Conservation (phyloP, 2,888 invertebrate genomes). For the Macrophya alboannulata region DNA sequence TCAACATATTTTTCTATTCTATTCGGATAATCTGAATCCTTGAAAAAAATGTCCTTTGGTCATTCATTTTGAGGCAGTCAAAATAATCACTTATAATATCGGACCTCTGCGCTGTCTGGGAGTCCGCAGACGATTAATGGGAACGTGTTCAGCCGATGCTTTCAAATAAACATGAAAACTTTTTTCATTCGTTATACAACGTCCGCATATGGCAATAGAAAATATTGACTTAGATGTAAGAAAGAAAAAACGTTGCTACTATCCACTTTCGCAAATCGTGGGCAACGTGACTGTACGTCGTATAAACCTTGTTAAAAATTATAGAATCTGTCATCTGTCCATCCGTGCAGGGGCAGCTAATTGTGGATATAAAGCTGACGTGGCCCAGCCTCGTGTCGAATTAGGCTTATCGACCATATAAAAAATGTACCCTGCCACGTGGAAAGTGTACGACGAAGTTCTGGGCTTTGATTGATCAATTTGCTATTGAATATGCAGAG, state of each 20-base stretch:
- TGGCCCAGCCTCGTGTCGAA: conserved; percentile 7
- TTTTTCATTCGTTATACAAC: neutral
- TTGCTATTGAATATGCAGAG: neutral
- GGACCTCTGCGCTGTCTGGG: neutral
- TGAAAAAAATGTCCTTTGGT: neutral
- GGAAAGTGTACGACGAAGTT: neutral
- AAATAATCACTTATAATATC: neutral
- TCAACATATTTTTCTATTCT: neutral
- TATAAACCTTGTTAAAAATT: neutral
- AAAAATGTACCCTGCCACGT: neutral
- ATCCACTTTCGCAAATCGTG: neutral
- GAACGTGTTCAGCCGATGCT: neutral
- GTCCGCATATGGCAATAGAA: neutral
- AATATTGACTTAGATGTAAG: neutral
- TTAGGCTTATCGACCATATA: neutral
- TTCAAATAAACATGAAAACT: neutral
- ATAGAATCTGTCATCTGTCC: neutral
- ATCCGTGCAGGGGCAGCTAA: neutral
- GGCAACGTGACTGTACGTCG: neutral
- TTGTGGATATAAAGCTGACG: conserved; percentile 2
- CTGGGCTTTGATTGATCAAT: neutral
- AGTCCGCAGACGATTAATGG: neutral
- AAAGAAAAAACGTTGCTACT: neutral
- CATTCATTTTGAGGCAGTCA: neutral
- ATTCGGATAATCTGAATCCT: neutral